These are phyloP conservation scores for Leptinotarsa juncta DNA, from an alignment of 2,888 invertebrate genomes.

Conservation along the genomic window DNA sequence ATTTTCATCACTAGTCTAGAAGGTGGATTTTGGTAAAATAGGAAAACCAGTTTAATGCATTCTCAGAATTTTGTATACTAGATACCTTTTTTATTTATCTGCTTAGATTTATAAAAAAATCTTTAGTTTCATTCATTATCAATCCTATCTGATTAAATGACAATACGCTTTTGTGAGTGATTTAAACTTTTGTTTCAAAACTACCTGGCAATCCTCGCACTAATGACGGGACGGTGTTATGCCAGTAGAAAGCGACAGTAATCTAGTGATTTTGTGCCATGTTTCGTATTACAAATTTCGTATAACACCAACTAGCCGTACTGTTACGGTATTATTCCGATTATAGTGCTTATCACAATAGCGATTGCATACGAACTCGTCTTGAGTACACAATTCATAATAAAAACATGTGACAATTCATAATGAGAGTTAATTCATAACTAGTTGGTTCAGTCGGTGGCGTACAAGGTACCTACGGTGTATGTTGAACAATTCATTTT, in stretches of 20 bases:
- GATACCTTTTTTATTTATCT: too few species aligned
- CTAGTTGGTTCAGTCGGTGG: conserved; percentile 13
- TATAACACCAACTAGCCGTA: neutral
- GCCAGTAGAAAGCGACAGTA: neutral
- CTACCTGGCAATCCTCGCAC: neutral
- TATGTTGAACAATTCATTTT: conserved; percentile 5
- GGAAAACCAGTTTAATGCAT: too few species aligned
- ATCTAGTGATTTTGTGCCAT: too few species aligned
- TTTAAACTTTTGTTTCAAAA: conserved; percentile 8
- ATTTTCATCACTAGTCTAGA: too few species aligned
- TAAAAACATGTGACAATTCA: conserved; percentile 44
- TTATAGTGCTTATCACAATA: conserved; percentile 31
- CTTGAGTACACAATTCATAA: conserved; percentile 41
- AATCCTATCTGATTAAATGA: conserved; percentile 2
- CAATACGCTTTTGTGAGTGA: conserved; percentile 11
- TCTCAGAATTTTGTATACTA: too few species aligned
- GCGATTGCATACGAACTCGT: conserved; percentile 42
- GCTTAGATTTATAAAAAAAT: neutral
- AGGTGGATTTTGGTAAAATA: too few species aligned
- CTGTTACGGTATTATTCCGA: neutral
- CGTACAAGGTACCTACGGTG: neutral
- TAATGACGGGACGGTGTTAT: neutral
- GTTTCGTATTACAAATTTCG: neutral
- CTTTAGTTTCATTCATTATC: neutral
- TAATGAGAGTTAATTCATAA: conserved; percentile 27